Conservation (phyloP, 2,113 vertebrate genomes). For the Picathartes gymnocephalus region DNA sequence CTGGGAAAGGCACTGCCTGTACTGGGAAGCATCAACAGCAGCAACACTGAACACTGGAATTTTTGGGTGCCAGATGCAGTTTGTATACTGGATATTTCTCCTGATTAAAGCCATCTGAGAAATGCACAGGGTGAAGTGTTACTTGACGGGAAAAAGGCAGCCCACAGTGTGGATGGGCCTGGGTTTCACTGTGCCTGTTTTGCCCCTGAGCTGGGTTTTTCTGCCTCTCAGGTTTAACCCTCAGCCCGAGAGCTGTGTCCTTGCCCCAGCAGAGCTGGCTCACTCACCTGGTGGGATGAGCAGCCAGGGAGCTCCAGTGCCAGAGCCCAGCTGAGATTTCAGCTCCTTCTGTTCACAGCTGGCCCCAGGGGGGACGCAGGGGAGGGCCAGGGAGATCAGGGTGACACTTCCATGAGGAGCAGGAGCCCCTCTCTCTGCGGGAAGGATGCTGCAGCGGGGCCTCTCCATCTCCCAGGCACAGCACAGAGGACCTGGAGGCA, state of each 20-base stretch:
- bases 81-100: background rate
- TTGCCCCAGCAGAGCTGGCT: background rate
- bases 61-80: background rate
- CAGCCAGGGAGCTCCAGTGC: background rate
- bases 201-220: background rate
- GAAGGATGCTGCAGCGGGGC: background rate
- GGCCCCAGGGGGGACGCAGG: background rate
- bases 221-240: fast-evolving
- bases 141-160: background rate
- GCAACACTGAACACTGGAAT: background rate
- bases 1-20: fast-evolving
- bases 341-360: fast-evolving
- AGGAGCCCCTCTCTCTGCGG: background rate
- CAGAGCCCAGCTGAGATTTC: background rate
- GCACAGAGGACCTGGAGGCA: background rate
- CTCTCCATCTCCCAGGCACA: background rate
- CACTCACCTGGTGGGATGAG: background rate
- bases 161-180: fast-evolving
- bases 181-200: background rate
- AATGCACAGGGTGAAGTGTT: fast-evolving
- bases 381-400: background rate
- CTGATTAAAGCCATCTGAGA: background rate
- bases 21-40: background rate
- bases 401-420: background rate
- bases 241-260: background rate